Percentiles rank a stretch among this genome's conserved stretches.
These are phyloP conservation scores for Forbesichthys papilliferus DNA, from an alignment of 2,113 vertebrate genomes.

Conservation along the genomic window DNA sequence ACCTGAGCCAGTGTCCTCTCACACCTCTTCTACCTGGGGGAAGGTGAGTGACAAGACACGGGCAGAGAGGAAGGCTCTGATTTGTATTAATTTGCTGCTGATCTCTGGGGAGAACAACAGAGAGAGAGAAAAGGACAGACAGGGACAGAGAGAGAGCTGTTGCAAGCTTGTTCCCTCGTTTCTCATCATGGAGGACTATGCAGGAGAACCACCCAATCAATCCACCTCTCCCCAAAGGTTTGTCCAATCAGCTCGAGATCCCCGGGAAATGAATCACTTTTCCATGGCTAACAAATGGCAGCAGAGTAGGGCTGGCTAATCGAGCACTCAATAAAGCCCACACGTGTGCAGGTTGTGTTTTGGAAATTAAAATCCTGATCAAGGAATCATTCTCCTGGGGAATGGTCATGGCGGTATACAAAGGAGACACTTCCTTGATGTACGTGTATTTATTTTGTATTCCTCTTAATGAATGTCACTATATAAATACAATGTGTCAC, in stretches of 20 bases:
- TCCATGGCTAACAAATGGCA: slow-evolving; percentile 56
- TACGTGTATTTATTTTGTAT: background rate
- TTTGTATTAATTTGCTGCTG: slow-evolving; percentile 70
- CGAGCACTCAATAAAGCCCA: slow-evolving; percentile 12
- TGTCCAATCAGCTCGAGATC: slow-evolving; percentile 67
- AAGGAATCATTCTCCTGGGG: too few relatives aligned
- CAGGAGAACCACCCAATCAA: slow-evolving; percentile 67
- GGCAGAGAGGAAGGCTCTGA: slow-evolving; percentile 56
- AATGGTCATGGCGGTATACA: too few relatives aligned
- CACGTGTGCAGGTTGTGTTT: slow-evolving; percentile 19
- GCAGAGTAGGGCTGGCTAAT: slow-evolving; percentile 13
- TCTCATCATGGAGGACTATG: slow-evolving; percentile 25
- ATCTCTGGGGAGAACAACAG: slow-evolving; percentile 56
- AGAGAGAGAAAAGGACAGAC: background rate
- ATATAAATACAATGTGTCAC: background rate
- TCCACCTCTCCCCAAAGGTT: slow-evolving; percentile 63
- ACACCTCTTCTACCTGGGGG: slow-evolving; percentile 62
- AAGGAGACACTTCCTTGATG: too few relatives aligned
- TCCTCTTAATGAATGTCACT: background rate
- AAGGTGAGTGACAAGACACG: slow-evolving; percentile 58
- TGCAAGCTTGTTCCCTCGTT: background rate
- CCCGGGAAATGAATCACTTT: slow-evolving; percentile 68
- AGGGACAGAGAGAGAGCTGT: background rate
- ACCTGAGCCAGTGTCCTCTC: slow-evolving; percentile 66
- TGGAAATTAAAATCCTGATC: too few relatives aligned